Evolutionary conservation across 2,888 invertebrate genomes (phyloP).

Genomic region (Chydorus sphaericus): DNA sequence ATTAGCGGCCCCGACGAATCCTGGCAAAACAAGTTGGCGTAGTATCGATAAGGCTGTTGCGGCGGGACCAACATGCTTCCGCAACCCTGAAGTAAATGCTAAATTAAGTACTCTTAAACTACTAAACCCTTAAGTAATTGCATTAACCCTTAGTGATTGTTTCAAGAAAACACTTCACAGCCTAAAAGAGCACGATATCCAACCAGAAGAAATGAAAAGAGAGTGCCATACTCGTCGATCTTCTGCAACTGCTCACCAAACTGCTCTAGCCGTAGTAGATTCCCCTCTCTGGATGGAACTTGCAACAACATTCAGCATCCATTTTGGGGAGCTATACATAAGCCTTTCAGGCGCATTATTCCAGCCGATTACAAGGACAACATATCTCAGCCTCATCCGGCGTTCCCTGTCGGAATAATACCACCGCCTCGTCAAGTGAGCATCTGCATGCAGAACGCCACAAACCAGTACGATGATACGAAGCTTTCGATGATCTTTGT

Average conservation of each 20-base stretch:
- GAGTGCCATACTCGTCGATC: not conserved
- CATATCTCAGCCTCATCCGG: constrained; percentile 40
- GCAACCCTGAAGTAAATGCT: no score
- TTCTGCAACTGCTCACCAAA: no score
- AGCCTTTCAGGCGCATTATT: constrained; percentile 56
- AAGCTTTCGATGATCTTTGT: constrained; percentile 69
- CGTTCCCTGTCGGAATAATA: constrained; percentile 30
- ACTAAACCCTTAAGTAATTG: no score
- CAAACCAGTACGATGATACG: constrained; percentile 27
- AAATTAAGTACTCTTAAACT: no score
- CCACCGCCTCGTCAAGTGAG: constrained; percentile 56
- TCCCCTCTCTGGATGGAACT: constrained; percentile 49
- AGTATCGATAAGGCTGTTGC: not conserved
- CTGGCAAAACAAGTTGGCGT: not conserved
- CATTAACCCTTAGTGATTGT: no score
- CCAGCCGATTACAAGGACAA: constrained; percentile 62
- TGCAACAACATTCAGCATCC: constrained; percentile 58
- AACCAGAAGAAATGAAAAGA: not conserved
- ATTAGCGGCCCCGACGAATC: not conserved
- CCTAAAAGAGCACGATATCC: not conserved
- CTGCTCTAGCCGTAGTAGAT: not conserved
- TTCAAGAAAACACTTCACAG: no score
- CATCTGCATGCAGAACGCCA: constrained; percentile 35
- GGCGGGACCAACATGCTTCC: not conserved
- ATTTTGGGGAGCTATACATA: constrained; percentile 52